Evolutionary conservation across 2,888 invertebrate genomes (phyloP).

Genomic region (Agrotis ipsilon): DNA sequence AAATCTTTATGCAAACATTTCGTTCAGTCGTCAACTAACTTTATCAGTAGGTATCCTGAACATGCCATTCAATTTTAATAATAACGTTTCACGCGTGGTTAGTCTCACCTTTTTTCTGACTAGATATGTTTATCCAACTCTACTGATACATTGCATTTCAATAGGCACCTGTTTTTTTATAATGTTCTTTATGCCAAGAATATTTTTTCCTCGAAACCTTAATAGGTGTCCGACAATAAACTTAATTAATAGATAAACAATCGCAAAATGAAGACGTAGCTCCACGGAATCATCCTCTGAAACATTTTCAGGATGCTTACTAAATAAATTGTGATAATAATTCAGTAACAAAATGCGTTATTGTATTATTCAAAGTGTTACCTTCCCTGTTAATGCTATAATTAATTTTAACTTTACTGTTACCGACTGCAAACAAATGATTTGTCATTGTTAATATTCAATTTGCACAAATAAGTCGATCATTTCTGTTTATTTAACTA

Average conservation of each 20-base stretch:
- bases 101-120: neutral
- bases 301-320: too few species aligned
- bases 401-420: slow-evolving; percentile 6
- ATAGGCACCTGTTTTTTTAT: too few species aligned
- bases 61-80: neutral
- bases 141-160: too few species aligned
- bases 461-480: neutral
- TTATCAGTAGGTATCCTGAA: neutral
- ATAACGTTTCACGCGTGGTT: neutral
- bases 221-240: too few species aligned
- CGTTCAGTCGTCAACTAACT: neutral
- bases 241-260: too few species aligned
- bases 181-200: too few species aligned
- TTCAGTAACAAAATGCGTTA: neutral
- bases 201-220: too few species aligned
- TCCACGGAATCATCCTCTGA: too few species aligned
- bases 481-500: neutral
- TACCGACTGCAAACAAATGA: slow-evolving; percentile 7
- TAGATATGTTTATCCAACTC: neutral
- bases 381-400: slow-evolving; percentile 16
- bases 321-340: neutral
- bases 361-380: slow-evolving; percentile 8
- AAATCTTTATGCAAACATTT: slow-evolving; percentile 9
- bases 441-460: slow-evolving; percentile 19
- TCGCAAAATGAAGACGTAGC: too few species aligned